Evolutionary conservation across 2,888 invertebrate species (phyloP).

Genomic region (Polymixis flavicincta): DNA sequence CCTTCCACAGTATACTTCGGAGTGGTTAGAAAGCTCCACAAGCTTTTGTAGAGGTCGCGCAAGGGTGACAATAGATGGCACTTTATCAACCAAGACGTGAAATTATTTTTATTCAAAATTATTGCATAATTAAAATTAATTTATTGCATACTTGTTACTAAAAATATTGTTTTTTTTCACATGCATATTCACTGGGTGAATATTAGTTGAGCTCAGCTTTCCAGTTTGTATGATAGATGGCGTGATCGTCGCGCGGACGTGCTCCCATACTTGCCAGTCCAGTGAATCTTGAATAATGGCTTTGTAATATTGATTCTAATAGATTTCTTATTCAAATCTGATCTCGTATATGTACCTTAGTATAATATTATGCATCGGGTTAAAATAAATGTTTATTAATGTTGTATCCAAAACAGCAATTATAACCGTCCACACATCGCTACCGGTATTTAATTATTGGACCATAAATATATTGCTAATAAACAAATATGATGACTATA

Average conservation of each 20-base stretch:
- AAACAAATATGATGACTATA: constrained; percentile 66
- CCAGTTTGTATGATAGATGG: constrained; percentile 55
- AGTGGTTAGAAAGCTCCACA: constrained; percentile 16
- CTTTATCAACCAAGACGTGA: constrained; percentile 15
- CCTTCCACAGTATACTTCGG: constrained; percentile 15
- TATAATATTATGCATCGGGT: constrained; percentile 16
- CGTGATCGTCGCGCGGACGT: constrained; percentile 31
- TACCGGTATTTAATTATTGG: constrained; percentile 40
- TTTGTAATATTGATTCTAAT: constrained; percentile 35
- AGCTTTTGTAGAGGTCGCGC: constrained; percentile 38
- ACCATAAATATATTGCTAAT: constrained; percentile 10
- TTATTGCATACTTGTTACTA: neutral
- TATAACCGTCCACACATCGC: constrained; percentile 33
- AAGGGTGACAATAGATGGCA: constrained; percentile 60
- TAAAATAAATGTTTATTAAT: constrained; percentile 2
- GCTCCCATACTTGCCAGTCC: neutral
- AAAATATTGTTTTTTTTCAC: neutral
- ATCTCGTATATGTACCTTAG: neutral
- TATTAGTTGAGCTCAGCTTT: neutral
- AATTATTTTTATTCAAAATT: neutral
- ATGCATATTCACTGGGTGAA: too few species aligned
- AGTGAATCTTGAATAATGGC: constrained; percentile 16
- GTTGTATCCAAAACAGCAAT: constrained; percentile 33
- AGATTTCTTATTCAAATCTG: constrained; percentile 50
- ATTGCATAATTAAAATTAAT: neutral